A percentile compares a stretch with the other conserved stretches of the same genome.
Conservation (phyloP, 2,797 vertebrate genomes). For the Microctenopoma lineatum region DNA sequence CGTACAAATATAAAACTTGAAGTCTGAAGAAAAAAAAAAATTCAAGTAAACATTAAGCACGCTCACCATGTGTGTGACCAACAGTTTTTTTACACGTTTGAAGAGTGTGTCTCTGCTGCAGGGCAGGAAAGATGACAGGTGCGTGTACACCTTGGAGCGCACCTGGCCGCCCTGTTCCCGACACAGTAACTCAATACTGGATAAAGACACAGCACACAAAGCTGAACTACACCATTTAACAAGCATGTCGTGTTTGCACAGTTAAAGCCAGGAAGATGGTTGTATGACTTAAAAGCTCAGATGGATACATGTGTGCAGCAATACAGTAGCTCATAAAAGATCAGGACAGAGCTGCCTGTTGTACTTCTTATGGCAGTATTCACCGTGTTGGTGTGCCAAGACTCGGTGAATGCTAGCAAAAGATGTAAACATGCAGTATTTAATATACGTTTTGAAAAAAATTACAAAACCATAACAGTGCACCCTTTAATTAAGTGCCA, state of each 20-base stretch:
- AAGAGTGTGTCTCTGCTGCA: constrained; percentile 92
- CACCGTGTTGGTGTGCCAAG: too few relatives aligned
- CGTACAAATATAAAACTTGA: neutral
- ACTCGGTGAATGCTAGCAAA: too few relatives aligned
- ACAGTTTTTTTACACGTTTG: constrained; percentile 89
- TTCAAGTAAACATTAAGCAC: neutral
- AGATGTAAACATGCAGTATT: too few relatives aligned
- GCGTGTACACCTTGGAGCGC: constrained; percentile 90
- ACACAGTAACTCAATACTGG: constrained; percentile 90
- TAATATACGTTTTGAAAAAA: too few relatives aligned
- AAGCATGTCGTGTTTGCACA: neutral
- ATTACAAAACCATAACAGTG: too few relatives aligned
- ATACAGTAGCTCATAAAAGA: too few relatives aligned
- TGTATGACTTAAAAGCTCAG: too few relatives aligned
- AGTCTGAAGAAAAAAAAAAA: neutral
- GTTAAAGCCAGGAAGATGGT: too few relatives aligned
- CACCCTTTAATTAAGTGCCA: too few relatives aligned
- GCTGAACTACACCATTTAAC: neutral
- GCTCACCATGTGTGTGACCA: constrained; percentile 82
- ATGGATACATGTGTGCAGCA: too few relatives aligned
- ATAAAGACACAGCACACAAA: neutral
- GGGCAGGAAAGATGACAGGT: constrained; percentile 91
- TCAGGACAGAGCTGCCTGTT: too few relatives aligned
- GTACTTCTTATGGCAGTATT: too few relatives aligned
- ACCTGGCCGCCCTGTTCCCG: constrained; percentile 85